Evolutionary conservation across 2,797 vertebrate genomes (phyloP).

Genomic region (Crenichthys baileyi): DNA sequence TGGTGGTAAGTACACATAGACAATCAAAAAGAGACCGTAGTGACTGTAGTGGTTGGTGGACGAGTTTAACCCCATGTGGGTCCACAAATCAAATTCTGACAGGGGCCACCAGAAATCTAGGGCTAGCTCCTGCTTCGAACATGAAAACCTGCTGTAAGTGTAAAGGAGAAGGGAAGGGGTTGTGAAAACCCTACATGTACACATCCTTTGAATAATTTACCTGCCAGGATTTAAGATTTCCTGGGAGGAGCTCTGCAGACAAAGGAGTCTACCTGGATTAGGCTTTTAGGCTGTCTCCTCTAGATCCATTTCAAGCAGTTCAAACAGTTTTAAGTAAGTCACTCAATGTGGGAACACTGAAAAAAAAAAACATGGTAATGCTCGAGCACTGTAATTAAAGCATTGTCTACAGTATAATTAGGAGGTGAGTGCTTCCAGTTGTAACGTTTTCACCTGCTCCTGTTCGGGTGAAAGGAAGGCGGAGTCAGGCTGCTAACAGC

Average conservation of each 20-base stretch:
- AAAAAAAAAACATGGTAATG: neutral
- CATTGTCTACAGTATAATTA: neutral
- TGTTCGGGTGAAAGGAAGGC: slow-evolving; percentile 47
- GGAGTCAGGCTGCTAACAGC: slow-evolving; percentile 59
- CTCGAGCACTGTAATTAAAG: slow-evolving; percentile 9
- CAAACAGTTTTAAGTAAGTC: neutral
- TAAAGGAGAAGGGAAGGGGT: neutral
- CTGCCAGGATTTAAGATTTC: neutral
- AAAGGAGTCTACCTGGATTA: neutral
- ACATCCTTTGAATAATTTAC: neutral
- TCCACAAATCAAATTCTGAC: neutral
- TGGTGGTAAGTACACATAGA: neutral
- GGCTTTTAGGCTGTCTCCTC: neutral
- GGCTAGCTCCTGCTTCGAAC: neutral
- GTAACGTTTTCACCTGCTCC: slow-evolving; percentile 51
- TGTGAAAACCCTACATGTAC: neutral
- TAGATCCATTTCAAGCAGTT: neutral
- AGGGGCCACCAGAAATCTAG: neutral
- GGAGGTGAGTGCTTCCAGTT: neutral
- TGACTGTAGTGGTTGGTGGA: no score
- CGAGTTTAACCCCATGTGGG: neutral
- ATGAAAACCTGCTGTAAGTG: neutral
- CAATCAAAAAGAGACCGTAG: no score
- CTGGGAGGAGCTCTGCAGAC: slow-evolving; percentile 3
- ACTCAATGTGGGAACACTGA: slow-evolving; percentile 2